Conservation (phyloP, 2,113 vertebrate genomes). For the Ardeotis arabs region DNA sequence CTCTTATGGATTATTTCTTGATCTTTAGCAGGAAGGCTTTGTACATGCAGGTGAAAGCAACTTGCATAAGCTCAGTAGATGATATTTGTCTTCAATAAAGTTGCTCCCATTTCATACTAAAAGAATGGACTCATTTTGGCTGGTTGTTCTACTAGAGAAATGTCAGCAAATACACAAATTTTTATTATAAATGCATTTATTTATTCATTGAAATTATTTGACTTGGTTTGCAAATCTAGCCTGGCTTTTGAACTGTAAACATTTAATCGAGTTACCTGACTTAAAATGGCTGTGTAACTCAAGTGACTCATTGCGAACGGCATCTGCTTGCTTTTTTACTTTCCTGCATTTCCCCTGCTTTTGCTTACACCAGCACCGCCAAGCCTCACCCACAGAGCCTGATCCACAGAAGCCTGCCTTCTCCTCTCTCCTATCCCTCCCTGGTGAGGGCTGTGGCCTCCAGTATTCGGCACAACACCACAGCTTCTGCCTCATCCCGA, state of each 20-base stretch:
- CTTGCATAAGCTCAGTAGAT: neutral
- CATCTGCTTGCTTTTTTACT: neutral
- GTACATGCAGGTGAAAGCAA: neutral
- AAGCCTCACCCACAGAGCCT: neutral
- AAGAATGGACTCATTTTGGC: neutral
- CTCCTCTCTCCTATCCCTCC: neutral
- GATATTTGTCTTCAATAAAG: neutral
- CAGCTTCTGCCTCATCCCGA: neutral
- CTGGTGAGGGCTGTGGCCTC: neutral
- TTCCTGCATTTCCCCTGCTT: neutral
- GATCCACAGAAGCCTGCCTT: neutral
- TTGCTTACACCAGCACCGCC: neutral
- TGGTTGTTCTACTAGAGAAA: neutral
- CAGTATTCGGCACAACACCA: neutral
- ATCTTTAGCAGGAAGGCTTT: neutral
- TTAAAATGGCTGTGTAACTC: neutral
- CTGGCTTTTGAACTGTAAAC: neutral
- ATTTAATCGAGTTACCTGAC: neutral
- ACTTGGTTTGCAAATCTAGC: neutral
- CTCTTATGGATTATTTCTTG: neutral
- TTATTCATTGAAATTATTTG: neutral
- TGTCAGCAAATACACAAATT: neutral
- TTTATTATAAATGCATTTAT: neutral
- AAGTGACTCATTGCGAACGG: neutral
- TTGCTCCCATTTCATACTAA: neutral